A percentile compares a stretch with the other conserved stretches of the same genome.
phyloP scores from a whole-genome alignment of 2,113 vertebrate genomes.

The Arvicanthis niloticus region DNA sequence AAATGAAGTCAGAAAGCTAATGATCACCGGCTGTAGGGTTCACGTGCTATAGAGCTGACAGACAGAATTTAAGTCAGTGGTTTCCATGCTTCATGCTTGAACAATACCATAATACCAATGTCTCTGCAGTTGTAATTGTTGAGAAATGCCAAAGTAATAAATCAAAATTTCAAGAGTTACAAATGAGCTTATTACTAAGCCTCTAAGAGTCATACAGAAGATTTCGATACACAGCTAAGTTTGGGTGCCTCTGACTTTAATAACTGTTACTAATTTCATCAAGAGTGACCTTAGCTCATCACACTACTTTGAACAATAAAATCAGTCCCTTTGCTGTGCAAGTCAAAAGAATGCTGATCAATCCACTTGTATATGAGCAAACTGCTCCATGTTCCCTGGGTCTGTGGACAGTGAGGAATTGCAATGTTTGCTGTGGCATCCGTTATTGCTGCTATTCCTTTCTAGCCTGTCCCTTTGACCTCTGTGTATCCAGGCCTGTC shows the following conservation, averaged over 20 bases:
- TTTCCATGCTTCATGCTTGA: background rate
- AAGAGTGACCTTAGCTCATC: conserved; percentile 26
- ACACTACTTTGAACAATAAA: conserved; percentile 57
- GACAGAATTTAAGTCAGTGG: background rate
- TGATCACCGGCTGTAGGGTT: background rate
- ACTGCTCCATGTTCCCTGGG: background rate
- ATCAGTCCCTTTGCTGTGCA: conserved; percentile 43
- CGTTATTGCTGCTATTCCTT: conserved; percentile 46
- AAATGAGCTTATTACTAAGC: background rate
- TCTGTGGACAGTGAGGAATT: background rate
- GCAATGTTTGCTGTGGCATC: conserved; percentile 35
- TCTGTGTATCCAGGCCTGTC: conserved; percentile 70
- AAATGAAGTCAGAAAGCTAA: background rate
- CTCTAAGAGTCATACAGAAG: background rate
- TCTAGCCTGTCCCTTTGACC: conserved; percentile 54
- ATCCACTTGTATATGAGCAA: conserved; percentile 59
- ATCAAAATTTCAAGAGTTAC: background rate
- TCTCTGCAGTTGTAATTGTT: background rate
- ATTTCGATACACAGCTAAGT: background rate
- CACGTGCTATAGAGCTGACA: background rate
- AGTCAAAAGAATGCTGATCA: conserved; percentile 55
- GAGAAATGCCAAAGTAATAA: conserved; percentile 4
- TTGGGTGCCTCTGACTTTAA: conserved; percentile 16
- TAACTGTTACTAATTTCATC: conserved; percentile 6
- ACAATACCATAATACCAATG: background rate